A percentile compares a stretch with the other conserved stretches of the same genome.
phyloP scores from a whole-genome alignment of 2,113 vertebrate species.

The Oncorhynchus masou region DNA sequence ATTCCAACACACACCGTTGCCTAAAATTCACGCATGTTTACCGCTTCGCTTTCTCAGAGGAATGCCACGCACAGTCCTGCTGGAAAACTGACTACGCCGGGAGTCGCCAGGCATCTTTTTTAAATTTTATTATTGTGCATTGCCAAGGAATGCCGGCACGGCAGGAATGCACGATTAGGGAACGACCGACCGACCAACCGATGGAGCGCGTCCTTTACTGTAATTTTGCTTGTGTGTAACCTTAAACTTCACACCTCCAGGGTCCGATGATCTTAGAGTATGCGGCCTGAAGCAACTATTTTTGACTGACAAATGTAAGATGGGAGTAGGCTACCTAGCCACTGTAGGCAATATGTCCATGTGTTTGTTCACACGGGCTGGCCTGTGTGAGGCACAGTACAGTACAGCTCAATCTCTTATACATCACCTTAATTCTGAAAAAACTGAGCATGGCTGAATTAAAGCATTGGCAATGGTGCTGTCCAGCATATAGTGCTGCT shows the following conservation, averaged over 20 bases:
- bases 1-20: slow-evolving; percentile 16
- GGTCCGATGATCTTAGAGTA: too few species aligned
- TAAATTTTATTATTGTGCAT: neutral
- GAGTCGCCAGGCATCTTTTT: slow-evolving; percentile 23
- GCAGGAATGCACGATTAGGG: slow-evolving; percentile 41
- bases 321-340: too few species aligned
- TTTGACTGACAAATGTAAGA: too few species aligned
- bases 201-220: neutral
- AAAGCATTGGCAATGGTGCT: too few species aligned
- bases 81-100: slow-evolving; percentile 14
- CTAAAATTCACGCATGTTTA: slow-evolving; percentile 28
- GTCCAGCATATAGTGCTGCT: too few species aligned
- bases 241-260: neutral
- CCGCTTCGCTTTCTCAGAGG: neutral
- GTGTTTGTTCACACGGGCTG: too few species aligned
- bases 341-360: too few species aligned
- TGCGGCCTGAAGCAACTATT: too few species aligned
- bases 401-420: too few species aligned
- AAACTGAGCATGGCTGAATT: too few species aligned
- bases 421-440: too few species aligned
- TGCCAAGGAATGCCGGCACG: slow-evolving; percentile 46
- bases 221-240: slow-evolving; percentile 1
- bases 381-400: too few species aligned
- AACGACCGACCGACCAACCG: neutral
- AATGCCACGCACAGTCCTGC: slow-evolving; percentile 46